phyloP scores from a whole-genome alignment of 2,888 invertebrate genomes.

The Steinernema hermaphroditum region DNA sequence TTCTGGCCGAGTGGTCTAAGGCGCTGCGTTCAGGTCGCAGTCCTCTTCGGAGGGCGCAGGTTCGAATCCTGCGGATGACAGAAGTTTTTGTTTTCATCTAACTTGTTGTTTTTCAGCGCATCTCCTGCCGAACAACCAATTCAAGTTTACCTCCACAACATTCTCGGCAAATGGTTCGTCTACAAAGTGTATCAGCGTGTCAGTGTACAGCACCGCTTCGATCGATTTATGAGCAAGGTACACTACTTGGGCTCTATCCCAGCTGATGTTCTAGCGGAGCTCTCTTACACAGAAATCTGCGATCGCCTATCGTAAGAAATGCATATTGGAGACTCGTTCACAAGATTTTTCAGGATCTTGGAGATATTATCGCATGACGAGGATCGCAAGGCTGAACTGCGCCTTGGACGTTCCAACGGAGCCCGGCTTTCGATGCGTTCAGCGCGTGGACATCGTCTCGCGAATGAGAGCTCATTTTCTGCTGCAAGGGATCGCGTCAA shows the following conservation, averaged over 20 bases:
- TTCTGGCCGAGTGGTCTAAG: conserved; percentile 78
- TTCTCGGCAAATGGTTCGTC: not conserved
- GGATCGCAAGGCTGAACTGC: not conserved
- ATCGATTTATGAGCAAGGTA: not conserved
- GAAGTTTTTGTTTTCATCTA: not conserved
- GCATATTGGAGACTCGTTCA: not conserved
- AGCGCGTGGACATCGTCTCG: not conserved
- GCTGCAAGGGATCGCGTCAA: not conserved
- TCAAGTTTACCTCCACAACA: not conserved
- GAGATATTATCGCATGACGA: not conserved
- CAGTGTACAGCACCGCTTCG: not conserved
- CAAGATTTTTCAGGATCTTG: not conserved
- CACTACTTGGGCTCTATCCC: not conserved
- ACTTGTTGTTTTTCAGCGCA: not conserved
- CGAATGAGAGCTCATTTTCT: not conserved
- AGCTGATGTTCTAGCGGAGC: not conserved
- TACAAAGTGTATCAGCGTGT: not conserved
- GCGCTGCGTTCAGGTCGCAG: conserved; percentile 80
- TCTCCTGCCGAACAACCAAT: not conserved
- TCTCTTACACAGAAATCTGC: not conserved
- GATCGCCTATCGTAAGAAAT: not conserved
- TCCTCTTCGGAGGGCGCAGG: conserved; percentile 69
- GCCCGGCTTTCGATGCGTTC: not conserved
- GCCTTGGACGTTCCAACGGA: not conserved
- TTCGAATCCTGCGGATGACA: conserved; percentile 37